Evolutionary conservation across 2,113 vertebrate genomes (phyloP).

Genomic region (Malurus elegans): DNA sequence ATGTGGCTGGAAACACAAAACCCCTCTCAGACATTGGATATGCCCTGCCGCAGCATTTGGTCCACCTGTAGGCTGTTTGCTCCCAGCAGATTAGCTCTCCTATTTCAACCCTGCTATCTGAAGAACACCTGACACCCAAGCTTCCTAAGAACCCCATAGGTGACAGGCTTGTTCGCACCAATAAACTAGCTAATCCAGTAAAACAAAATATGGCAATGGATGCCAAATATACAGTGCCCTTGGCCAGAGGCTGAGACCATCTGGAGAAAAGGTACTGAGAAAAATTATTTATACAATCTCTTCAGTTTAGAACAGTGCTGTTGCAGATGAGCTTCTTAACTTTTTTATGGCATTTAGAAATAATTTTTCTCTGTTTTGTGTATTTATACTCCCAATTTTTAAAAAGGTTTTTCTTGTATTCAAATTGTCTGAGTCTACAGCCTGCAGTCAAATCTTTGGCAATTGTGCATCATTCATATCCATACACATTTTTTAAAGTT

Average conservation of each 20-base stretch:
- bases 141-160: neutral
- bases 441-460: neutral
- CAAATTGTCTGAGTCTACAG: neutral
- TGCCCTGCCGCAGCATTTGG: neutral
- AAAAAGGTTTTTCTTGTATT: neutral
- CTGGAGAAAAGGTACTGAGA: neutral
- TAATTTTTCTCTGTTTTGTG: neutral
- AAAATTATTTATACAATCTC: neutral
- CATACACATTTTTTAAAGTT: neutral
- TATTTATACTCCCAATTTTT: neutral
- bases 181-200: neutral
- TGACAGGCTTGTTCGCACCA: neutral
- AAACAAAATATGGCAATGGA: neutral
- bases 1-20: neutral
- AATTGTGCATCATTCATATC: neutral
- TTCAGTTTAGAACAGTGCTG: neutral
- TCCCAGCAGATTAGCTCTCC: neutral
- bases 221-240: neutral
- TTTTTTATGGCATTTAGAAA: neutral
- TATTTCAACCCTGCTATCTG: neutral
- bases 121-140: neutral
- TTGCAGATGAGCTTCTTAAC: neutral
- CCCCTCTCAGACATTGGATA: neutral
- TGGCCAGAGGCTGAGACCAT: neutral
- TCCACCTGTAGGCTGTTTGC: neutral